Evolutionary conservation across 2,797 vertebrate genomes (phyloP).

Genomic region (Simalia tracyae): DNA sequence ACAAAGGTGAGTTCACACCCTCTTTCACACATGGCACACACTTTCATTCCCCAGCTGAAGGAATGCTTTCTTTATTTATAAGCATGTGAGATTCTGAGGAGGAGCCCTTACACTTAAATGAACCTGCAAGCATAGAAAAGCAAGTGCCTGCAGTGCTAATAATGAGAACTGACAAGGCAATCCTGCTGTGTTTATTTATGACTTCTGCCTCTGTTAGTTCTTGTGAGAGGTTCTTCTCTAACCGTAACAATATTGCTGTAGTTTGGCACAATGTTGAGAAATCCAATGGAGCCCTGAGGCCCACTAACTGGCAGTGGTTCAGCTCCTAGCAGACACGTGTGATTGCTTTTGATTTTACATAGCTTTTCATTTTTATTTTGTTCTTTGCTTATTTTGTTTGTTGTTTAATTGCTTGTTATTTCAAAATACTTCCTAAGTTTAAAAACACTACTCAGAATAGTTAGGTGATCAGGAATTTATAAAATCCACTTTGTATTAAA

Average conservation of each 20-base stretch:
- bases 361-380: conserved; percentile 56
- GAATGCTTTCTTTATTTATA: conserved; percentile 71
- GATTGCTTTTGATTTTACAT: conserved; percentile 53
- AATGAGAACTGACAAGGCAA: conserved; percentile 82
- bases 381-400: conserved; percentile 56
- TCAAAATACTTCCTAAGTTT: conserved; percentile 35
- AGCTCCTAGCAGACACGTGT: conserved; percentile 69
- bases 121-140: conserved; percentile 74
- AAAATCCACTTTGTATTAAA: neutral
- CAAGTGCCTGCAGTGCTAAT: conserved; percentile 77
- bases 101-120: conserved; percentile 76
- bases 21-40: neutral
- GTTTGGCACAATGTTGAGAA: conserved; percentile 75
- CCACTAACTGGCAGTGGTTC: conserved; percentile 69
- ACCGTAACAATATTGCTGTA: conserved; percentile 76
- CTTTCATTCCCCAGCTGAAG: conserved; percentile 54
- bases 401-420: conserved; percentile 59
- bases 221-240: conserved; percentile 81
- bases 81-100: conserved; percentile 71
- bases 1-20: rapidly evolving
- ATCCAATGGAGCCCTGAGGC: conserved; percentile 70
- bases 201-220: conserved; percentile 84
- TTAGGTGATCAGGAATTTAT: neutral
- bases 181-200: conserved; percentile 84
- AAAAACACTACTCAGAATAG: conserved; percentile 37